A percentile compares a stretch with the other conserved stretches of the same genome.
Evolutionary conservation across 2,888 invertebrate species (phyloP).

Genomic region (Axea sp.): DNA sequence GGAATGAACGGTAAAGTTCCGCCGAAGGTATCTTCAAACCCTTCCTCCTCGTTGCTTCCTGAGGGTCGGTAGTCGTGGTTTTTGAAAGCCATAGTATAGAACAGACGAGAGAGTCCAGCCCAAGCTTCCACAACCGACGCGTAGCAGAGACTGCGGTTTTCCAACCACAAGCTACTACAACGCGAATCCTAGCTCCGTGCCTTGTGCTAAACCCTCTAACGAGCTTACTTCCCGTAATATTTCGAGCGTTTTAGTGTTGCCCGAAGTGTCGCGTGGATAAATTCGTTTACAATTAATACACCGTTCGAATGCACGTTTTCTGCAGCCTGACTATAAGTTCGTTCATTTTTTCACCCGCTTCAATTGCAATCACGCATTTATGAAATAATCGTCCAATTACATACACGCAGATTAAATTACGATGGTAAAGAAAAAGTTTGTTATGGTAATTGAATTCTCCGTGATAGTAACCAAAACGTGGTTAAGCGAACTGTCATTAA

Average conservation of each 20-base stretch:
- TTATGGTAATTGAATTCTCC: slow-evolving; percentile 28
- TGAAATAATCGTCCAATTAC: slow-evolving; percentile 12
- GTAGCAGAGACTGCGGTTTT: slow-evolving; percentile 76
- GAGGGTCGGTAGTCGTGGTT: slow-evolving; percentile 71
- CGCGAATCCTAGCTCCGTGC: slow-evolving; percentile 65
- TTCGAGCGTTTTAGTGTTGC: slow-evolving; percentile 74
- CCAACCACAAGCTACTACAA: slow-evolving; percentile 77
- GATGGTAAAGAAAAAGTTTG: slow-evolving; percentile 28
- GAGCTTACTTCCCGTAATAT: slow-evolving; percentile 78
- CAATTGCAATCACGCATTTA: slow-evolving; percentile 20
- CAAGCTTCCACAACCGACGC: slow-evolving; percentile 72
- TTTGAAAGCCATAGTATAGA: slow-evolving; percentile 74
- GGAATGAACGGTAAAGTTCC: slow-evolving; percentile 59
- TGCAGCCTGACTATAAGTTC: slow-evolving; percentile 7
- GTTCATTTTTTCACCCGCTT: background rate
- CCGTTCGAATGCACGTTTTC: slow-evolving; percentile 66
- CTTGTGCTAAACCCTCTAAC: slow-evolving; percentile 75
- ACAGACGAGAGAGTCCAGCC: slow-evolving; percentile 66
- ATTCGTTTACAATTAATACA: slow-evolving; percentile 75
- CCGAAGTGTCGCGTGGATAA: slow-evolving; percentile 71
- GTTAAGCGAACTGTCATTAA: slow-evolving; percentile 9
- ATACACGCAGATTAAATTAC: slow-evolving; percentile 12
- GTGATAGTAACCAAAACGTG: slow-evolving; percentile 29
- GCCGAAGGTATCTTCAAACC: slow-evolving; percentile 59
- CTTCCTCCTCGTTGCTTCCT: slow-evolving; percentile 51